These are phyloP conservation scores for Theocolax elegans DNA, from an alignment of 1,140 invertebrate species.

Conservation along the genomic window DNA sequence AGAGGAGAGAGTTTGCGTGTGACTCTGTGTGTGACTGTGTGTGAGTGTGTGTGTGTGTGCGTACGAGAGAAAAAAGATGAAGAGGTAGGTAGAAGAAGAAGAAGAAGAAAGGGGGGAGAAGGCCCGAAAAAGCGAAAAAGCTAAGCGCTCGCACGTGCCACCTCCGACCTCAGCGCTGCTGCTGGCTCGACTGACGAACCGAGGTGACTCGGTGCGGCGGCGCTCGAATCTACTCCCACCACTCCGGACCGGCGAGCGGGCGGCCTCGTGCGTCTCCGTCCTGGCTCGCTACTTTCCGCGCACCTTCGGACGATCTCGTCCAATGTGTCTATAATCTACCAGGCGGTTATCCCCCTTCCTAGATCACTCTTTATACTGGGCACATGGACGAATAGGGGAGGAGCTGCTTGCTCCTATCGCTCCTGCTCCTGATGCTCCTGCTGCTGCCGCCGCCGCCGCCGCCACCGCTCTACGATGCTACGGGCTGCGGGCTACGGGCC, in stretches of 20 bases:
- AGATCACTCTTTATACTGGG: no score
- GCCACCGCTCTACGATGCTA: no score
- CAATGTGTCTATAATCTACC: no score
- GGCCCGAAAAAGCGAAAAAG: slow-evolving; percentile 37
- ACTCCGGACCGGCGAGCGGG: background rate
- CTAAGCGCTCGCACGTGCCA: slow-evolving; percentile 18
- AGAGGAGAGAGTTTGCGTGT: background rate
- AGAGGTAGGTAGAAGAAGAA: background rate
- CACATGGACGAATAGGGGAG: no score
- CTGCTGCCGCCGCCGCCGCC: no score
- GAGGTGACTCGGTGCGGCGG: slow-evolving; percentile 24
- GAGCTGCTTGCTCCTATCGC: background rate
- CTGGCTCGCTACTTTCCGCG: slow-evolving; percentile 45
- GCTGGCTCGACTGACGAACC: slow-evolving; percentile 25
- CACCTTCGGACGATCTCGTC: slow-evolving; percentile 37
- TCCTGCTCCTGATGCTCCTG: background rate
- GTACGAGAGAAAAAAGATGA: background rate
- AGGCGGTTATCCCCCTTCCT: no score
- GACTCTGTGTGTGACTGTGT: no score
- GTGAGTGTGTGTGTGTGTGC: background rate
- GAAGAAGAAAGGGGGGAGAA: slow-evolving; percentile 10
- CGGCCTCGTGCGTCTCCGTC: slow-evolving; percentile 43
- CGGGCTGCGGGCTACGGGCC: no score
- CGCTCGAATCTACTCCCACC: no score
- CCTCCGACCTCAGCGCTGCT: slow-evolving; percentile 33